Evolutionary conservation across 2,888 invertebrate genomes (phyloP), one percentile per base, ranked within the genome.

Genomic region (Craniophora ligustri): DNA sequence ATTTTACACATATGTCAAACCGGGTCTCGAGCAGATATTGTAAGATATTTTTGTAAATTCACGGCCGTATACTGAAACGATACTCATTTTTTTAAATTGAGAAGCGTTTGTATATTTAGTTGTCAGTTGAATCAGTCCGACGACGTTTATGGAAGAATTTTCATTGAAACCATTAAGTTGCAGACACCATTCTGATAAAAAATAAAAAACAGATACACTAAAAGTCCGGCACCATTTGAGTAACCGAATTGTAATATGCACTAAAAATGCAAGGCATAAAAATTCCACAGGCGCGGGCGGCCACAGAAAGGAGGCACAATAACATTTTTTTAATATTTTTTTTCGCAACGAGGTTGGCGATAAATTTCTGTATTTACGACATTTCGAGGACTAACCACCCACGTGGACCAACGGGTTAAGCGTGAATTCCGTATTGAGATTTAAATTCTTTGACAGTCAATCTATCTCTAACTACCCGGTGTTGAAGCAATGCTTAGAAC

Each of bases 281-380:
- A 54, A 66, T 64, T 73, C 67, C 76, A 76, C 51, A 68, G 40
- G 66, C 54, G 75, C 51, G 68, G 40, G 66, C 54, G 75, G 72
- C 67, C 75, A 71, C 62, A 71, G 59, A 75, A 62, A 79, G 77
- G 61, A 55, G 35, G 51, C 58, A 54, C 67, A 70, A 76, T 76
- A 76, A 79, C 72, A 62, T 65, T 65, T 67, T 60, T 70, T 67
- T 82, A 72, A n/a, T n/a, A n/a, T n/a, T 76, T 76, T 77, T 76
- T 71, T 74, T 73, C 51, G 67, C 78, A 64, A 72, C 62, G 62
- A 75, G 72, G 57, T 42, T 60, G 66, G 68, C 68, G 62, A 76
- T 84, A 79, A 86, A 81, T 50, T 59, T 51, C 51, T 58, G 66
- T 84, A 78, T 86, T 87, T 86, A 86, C 75, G 85, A 79, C 40